Base-by-base conservation (phyloP, 2,888 invertebrate species). In the Melanargia galathea region DNA sequence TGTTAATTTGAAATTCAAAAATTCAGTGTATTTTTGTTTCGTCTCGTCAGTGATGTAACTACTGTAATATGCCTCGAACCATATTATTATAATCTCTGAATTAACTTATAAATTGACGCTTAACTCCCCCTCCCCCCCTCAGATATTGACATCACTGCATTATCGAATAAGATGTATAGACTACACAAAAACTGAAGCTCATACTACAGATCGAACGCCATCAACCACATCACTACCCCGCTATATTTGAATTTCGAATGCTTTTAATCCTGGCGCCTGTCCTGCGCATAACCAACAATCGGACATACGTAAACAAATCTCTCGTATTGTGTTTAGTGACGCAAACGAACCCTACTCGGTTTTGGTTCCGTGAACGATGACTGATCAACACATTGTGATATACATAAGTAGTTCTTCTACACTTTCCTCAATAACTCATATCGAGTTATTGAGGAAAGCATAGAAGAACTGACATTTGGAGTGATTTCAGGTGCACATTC, bases 261-360 rank as follows among this genome's bases (percentile, higher is more conserved):
- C 35, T 57, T 56, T 64, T 59, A 56, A 48, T 62, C 55, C 46
- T 57, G 65, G 64, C 69, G 70, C 70, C 63, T 69, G 68, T 62
- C 65, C 63, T 63, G 64, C 55, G 66, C 62, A 51, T 58, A 66
- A 58, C 65, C 65, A 72, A 69, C 71, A 70, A 69, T 71, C 61
- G 58, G 62, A 63, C 70, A 68, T 35, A 56, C 66, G 59, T 67
- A 67, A 71, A 71, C 70, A 70, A 67, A 71, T 69, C 69, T 69
- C 65, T 57, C 46, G 59, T 59, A 71, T 70, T 70, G 68, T 71
- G 65, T 16, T 30, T 16, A 26, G 62, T 71, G 70, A 71, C 70
- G 70, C 68, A 68, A 54, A 55, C 64, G 46, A 40, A 40, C 70
- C 68, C 61, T 66, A 68, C 40, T 46, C 52, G 54, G 65, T 33